phyloP scores from a whole-genome alignment of 2,113 vertebrate genomes.

The Ctenodactylus gundi region DNA sequence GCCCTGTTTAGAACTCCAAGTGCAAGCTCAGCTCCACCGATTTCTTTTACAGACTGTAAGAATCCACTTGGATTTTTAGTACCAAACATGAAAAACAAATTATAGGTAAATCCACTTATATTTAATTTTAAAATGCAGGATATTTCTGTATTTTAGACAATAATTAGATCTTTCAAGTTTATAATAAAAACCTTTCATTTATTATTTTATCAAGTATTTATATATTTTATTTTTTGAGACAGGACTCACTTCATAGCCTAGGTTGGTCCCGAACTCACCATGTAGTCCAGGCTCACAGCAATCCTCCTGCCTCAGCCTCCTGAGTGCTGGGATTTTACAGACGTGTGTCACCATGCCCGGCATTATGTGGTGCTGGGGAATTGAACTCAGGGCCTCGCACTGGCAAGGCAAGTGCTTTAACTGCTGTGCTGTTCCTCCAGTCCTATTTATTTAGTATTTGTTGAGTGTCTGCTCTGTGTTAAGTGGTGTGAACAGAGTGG shows the following conservation, averaged over 20 bases:
- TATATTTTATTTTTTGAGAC: no score
- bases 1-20: not conserved
- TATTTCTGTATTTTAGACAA: not conserved
- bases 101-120: not conserved
- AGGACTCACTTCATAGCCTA: no score
- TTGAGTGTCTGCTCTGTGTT: not conserved
- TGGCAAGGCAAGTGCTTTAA: no score
- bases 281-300: no score
- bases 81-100: not conserved
- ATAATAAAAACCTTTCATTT: not conserved
- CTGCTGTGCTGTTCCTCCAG: no score
- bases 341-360: no score
- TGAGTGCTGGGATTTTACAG: no score
- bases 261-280: no score
- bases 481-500: not conserved
- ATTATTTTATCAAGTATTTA: no score
- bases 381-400: no score
- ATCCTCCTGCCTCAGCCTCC: no score
- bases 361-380: no score
- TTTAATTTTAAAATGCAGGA: slow-evolving; percentile 11
- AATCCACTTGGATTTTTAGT: not conserved
- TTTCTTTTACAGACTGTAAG: not conserved
- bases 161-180: not conserved
- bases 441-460: not conserved
- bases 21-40: not conserved